A percentile compares a stretch with the other conserved stretches of the same genome.
phyloP scores from a whole-genome alignment of 2,888 invertebrate genomes.

The Macaria liturata region DNA sequence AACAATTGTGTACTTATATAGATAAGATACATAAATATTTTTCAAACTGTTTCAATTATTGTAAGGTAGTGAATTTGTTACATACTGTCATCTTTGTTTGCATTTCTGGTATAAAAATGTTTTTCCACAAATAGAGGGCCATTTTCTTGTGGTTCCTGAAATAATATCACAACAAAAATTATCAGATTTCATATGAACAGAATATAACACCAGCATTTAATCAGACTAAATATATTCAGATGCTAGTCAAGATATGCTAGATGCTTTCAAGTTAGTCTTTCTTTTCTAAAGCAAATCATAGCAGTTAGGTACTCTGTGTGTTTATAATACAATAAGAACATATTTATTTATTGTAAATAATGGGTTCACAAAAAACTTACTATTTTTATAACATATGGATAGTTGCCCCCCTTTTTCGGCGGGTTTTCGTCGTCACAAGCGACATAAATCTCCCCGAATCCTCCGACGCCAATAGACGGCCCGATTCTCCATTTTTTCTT shows the following conservation, averaged over 20 bases:
- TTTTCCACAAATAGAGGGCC: constrained; percentile 97
- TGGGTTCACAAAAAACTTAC: constrained; percentile 76
- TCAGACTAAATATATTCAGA: too few relatives aligned
- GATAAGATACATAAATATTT: too few relatives aligned
- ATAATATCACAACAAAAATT: neutral
- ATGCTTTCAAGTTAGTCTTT: too few relatives aligned
- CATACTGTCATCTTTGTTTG: constrained; percentile 87
- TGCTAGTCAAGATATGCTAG: too few relatives aligned
- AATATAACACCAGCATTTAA: too few relatives aligned
- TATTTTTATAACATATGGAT: constrained; percentile 90
- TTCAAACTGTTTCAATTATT: neutral
- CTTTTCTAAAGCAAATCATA: too few relatives aligned
- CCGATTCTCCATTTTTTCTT: constrained; percentile 95
- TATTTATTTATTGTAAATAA: too few relatives aligned
- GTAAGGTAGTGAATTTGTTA: neutral
- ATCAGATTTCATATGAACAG: too few relatives aligned
- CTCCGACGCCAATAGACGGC: constrained; percentile 94
- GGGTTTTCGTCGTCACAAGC: constrained; percentile 85
- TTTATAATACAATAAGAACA: too few relatives aligned
- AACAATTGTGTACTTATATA: too few relatives aligned
- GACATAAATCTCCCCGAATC: constrained; percentile 97
- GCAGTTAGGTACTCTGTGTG: too few relatives aligned
- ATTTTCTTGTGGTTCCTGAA: constrained; percentile 94
- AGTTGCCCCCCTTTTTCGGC: constrained; percentile 76
- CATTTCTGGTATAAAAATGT: constrained; percentile 93